Evolutionary conservation across 2,113 vertebrate genomes (phyloP), one percentile per base, ranked within the genome.

Genomic region (Glareola pratincola): DNA sequence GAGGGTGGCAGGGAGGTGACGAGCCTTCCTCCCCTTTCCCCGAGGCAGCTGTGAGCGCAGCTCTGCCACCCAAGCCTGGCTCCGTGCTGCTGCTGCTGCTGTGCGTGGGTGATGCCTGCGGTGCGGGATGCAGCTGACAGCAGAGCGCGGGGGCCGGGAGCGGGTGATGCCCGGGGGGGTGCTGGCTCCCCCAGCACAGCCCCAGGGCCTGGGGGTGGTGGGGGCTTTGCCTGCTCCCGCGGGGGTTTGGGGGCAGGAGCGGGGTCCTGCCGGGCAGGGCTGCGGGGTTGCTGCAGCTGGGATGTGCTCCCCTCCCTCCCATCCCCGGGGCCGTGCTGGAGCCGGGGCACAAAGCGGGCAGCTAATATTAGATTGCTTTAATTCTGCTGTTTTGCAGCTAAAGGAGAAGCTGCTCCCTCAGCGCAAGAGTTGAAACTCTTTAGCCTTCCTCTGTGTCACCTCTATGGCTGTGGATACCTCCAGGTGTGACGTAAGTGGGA

Each of bases 371-470:
- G 73, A 9, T 85, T 16, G 8, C 72, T 82, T 57, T 39, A 68
- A 69, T 59, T 90, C 80, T 93, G 85, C 90, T 94, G 64, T 29
- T 96, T 10, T 75, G 85, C 85, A 94, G 84, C 91, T 91, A 51
- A 76, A 83, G 64, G 88, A 48, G 92, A 88, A 93, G 92, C 85
- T 77, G 79, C 69, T 85, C 85, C 62, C 79, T 85, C 85, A 57
- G 82, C 0, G 0, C 79, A 18, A 14, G 88, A 92, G 92, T n/a
- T 71, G 95, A 67, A 92, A 86, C 88, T 87, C 94, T 78, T 95
- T 60, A 94, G 94, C 94, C 68, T 78, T 86, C 47, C 84, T 89
- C 68, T 34, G 68, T 94, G 75, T 94, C 93, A 96, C 94, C 64
- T 91, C 85, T 60, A 48, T 32, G 75, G 82, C 71, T 45, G 5